These are phyloP conservation scores for Coracias cyanogaster DNA, from an alignment of 2,797 vertebrate genomes.

Conservation along the genomic window DNA sequence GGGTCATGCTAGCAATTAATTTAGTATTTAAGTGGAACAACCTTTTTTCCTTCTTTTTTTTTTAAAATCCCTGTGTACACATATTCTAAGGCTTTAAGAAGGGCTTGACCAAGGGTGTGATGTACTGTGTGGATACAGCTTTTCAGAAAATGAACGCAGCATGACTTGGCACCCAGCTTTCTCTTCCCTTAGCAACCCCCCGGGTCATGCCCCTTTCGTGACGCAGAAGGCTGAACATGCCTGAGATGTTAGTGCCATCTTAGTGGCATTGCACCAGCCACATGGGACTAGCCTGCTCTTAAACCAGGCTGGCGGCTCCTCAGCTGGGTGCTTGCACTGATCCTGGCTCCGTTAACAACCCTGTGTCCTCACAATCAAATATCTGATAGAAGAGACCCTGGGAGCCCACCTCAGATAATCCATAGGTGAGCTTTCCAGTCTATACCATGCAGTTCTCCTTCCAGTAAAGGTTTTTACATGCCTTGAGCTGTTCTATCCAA, in stretches of 20 bases:
- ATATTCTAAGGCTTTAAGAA: background rate
- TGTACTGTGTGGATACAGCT: accelerated
- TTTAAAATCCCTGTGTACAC: background rate
- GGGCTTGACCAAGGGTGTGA: background rate
- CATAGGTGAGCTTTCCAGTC: background rate
- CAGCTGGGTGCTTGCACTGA: accelerated
- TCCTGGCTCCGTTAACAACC: background rate
- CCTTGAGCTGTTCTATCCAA: background rate
- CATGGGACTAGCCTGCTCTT: background rate
- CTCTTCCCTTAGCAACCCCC: background rate
- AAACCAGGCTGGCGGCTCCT: background rate
- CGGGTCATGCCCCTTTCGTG: accelerated
- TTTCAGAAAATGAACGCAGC: background rate
- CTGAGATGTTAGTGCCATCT: background rate
- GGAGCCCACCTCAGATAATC: background rate
- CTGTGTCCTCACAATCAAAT: accelerated
- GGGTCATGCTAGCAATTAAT: background rate
- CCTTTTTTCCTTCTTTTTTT: background rate
- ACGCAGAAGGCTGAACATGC: background rate
- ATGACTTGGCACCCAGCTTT: background rate
- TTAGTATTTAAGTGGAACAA: background rate
- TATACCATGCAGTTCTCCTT: background rate
- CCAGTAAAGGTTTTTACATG: background rate
- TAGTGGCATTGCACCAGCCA: background rate
- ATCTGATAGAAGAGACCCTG: background rate